A percentile compares a stretch with the other conserved stretches of the same genome.
Conservation (phyloP, 2,888 invertebrate genomes). For the Furcula furcula region DNA sequence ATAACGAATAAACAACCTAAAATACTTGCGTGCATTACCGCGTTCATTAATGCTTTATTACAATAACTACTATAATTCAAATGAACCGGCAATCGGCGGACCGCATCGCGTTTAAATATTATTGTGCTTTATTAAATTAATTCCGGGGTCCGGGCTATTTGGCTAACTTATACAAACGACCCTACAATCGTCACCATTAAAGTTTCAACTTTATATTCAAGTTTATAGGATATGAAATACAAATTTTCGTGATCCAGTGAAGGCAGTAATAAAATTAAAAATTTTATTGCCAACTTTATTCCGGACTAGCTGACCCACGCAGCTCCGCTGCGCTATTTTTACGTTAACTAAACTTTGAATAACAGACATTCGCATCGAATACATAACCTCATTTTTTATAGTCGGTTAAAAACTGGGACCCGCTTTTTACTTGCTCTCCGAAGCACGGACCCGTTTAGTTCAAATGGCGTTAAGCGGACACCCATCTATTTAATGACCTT, state of each 20-base stretch:
- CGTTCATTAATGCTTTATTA: slow-evolving; percentile 8
- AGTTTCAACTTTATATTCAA: neutral
- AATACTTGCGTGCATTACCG: neutral
- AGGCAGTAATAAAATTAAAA: slow-evolving; percentile 1
- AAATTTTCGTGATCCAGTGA: neutral
- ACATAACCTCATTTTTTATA: no score
- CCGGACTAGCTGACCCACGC: no score
- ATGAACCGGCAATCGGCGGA: slow-evolving; percentile 15
- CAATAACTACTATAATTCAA: slow-evolving; percentile 16
- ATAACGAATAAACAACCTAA: neutral
- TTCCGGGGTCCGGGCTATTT: slow-evolving; percentile 19
- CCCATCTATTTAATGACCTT: no score
- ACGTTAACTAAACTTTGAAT: no score
- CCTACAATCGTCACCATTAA: neutral
- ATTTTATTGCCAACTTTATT: neutral
- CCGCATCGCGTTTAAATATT: slow-evolving; percentile 11
- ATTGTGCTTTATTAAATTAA: slow-evolving; percentile 16
- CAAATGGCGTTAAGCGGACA: no score
- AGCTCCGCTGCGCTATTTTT: no score
- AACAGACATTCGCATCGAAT: no score
- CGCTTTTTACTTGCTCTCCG: no score
- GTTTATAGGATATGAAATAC: neutral
- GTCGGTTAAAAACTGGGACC: no score
- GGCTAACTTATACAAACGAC: slow-evolving; percentile 21
- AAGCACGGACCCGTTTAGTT: no score